These are phyloP conservation scores for Tetraodon nigroviridis DNA, from an alignment of 2,113 vertebrate genomes.

Conservation along the genomic window DNA sequence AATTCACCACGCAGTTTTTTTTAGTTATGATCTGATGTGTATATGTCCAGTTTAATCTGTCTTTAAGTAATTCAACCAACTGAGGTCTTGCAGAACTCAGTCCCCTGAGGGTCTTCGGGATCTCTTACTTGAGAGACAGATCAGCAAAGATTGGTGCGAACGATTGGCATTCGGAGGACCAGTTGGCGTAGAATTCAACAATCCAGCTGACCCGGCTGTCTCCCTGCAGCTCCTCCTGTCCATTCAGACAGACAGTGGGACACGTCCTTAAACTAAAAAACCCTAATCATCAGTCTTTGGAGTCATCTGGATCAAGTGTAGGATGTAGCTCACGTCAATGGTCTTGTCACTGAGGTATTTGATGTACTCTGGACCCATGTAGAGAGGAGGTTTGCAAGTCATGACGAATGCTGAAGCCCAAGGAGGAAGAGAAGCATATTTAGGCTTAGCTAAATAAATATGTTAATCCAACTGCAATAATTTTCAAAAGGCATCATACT, in stretches of 20 bases:
- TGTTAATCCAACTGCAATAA: no score
- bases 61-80: not conserved
- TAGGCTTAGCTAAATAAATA: no score
- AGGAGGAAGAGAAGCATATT: not conserved
- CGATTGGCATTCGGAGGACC: conserved; percentile 93
- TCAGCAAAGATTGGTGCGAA: conserved; percentile 90
- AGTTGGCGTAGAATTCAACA: conserved; percentile 94
- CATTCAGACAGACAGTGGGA: conserved; percentile 3
- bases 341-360: conserved; percentile 95
- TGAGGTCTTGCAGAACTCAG: not conserved
- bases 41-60: not conserved
- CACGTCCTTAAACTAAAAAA: not conserved
- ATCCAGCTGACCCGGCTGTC: conserved; percentile 88
- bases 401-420: conserved; percentile 84
- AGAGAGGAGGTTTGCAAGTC: conserved; percentile 91
- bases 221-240: conserved; percentile 85
- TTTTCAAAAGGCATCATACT: no score
- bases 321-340: conserved; percentile 83
- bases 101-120: not conserved
- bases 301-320: not conserved
- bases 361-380: conserved; percentile 94
- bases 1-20: no score
- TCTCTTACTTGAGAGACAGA: conserved; percentile 87
- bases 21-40: no score
- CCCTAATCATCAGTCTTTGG: not conserved